Base-by-base conservation (phyloP, 1,140 invertebrate genomes). In the Brachionus sp. region DNA sequence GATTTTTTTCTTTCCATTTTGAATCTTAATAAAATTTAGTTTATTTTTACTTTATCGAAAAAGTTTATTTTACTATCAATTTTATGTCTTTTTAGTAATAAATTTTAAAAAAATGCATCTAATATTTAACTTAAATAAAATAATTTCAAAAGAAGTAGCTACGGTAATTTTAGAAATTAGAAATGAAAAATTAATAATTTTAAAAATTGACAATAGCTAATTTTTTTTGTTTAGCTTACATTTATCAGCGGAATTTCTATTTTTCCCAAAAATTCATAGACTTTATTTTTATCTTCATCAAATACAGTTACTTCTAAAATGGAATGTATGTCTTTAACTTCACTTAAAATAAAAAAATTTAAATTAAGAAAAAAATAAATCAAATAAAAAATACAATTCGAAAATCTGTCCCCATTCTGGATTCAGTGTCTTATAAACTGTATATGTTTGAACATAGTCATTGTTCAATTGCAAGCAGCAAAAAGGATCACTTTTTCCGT, bases 351-450 rank as follows among this genome's bases (percentile, higher is more conserved):
- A 90, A 7, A 85, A 75, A 84, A 84, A 83, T 75, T 19, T 83
- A n/a, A 84, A 42, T 35, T 66, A 25, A 44, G 68, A 12, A 12
- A 39, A 29, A 44, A 50, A 5, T 50, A n/a, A 29, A 64, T 33
- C 0, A 12, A 64, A 13, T 16, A 39, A 37, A 35, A 13, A 93
- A 93, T 90, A 96, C 95, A 99, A 98, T 44, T 94, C 96, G 88
- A 99, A 99, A 85, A 98, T 95, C 90, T 98, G 98, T 89, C 98
- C 95, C 97, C 97, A 99, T 84, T 93, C 94, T 0, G 97, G 97
- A 68, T 93, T 92, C 3, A 99, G 90, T 0, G 97, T 99, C 88
- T 98, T 98, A 88, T 99, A 99, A 88, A 98, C 96, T 0, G 97
- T 99, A 88, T 98, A 96, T 0, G 97, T 99, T 89, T 98, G 96